A percentile compares a stretch with the other conserved stretches of the same genome.
Conservation (phyloP, 2,797 vertebrate genomes). For the Gouania willdenowi region DNA sequence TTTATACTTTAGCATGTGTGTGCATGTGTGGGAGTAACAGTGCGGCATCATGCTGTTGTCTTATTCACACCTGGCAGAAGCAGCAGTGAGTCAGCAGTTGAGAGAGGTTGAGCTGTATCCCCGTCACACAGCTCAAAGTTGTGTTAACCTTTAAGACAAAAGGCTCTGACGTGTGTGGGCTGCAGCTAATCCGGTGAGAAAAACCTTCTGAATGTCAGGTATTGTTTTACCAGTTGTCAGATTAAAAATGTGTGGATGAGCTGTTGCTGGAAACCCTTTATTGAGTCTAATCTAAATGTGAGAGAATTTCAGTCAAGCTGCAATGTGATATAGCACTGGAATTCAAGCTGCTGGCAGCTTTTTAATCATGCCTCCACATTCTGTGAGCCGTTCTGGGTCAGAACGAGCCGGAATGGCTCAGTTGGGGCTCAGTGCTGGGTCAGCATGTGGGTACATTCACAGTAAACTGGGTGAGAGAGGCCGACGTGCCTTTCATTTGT, state of each 20-base stretch:
- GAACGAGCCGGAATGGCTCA: too few relatives aligned
- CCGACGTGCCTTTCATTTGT: too few relatives aligned
- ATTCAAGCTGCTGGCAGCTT: conserved; percentile 6
- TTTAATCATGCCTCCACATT: too few relatives aligned
- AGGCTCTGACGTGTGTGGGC: conserved; percentile 55
- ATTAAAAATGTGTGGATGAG: conserved; percentile 35
- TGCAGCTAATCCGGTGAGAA: conserved; percentile 55
- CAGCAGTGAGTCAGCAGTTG: conserved; percentile 59
- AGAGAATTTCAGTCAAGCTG: conserved; percentile 8
- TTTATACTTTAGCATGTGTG: conserved; percentile 37
- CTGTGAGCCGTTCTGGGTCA: too few relatives aligned
- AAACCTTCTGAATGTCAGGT: conserved; percentile 58
- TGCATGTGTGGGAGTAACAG: conserved; percentile 27
- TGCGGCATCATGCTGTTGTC: conserved; percentile 32
- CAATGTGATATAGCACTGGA: too few relatives aligned
- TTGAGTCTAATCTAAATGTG: conserved; percentile 6
- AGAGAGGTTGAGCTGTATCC: conserved; percentile 40
- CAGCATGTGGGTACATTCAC: too few relatives aligned
- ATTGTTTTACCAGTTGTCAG: conserved; percentile 45
- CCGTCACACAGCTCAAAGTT: conserved; percentile 52
- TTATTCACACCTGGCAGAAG: conserved; percentile 53
- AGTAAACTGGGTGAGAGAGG: too few relatives aligned
- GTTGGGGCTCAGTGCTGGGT: too few relatives aligned
- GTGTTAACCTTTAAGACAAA: conserved; percentile 75
- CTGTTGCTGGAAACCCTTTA: conserved; percentile 45